Evolutionary conservation across 2,113 vertebrate genomes (phyloP).

Genomic region (Phaetusa simplex): DNA sequence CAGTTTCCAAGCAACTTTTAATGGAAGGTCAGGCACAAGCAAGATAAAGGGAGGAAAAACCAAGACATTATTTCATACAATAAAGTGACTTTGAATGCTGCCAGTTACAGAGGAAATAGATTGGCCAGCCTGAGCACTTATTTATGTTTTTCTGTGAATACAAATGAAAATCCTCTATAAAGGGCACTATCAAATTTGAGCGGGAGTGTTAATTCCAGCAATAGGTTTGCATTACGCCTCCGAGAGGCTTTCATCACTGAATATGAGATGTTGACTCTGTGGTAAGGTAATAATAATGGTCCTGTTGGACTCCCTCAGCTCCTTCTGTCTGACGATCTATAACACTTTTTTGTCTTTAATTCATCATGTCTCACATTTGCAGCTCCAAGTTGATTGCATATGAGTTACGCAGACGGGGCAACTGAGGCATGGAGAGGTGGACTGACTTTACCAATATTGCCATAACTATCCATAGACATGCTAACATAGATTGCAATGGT

Average conservation of each 20-base stretch:
- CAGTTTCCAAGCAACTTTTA: conserved; percentile 98
- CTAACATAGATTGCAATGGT: background rate
- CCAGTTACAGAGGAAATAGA: conserved; percentile 69
- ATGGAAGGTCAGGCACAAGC: conserved; percentile 90
- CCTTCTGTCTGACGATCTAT: background rate
- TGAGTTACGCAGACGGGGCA: background rate
- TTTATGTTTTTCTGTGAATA: conserved; percentile 62
- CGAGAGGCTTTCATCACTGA: conserved; percentile 37
- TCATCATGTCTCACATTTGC: background rate
- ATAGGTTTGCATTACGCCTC: conserved; percentile 36
- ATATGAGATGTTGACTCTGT: background rate
- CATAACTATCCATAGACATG: background rate
- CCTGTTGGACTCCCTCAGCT: background rate
- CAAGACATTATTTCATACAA: conserved; percentile 79
- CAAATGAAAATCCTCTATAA: conserved; percentile 65
- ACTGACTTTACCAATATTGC: background rate
- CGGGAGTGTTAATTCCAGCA: conserved; percentile 54
- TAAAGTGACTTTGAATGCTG: conserved; percentile 75
- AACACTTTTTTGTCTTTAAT: background rate
- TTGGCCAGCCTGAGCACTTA: conserved; percentile 66
- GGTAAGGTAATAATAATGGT: background rate
- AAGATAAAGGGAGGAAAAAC: conserved; percentile 79
- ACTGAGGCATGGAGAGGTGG: background rate
- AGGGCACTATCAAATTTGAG: conserved; percentile 69
- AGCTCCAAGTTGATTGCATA: background rate